phyloP scores from a whole-genome alignment of 1,140 invertebrate species.

The Phocides pigmalion region DNA sequence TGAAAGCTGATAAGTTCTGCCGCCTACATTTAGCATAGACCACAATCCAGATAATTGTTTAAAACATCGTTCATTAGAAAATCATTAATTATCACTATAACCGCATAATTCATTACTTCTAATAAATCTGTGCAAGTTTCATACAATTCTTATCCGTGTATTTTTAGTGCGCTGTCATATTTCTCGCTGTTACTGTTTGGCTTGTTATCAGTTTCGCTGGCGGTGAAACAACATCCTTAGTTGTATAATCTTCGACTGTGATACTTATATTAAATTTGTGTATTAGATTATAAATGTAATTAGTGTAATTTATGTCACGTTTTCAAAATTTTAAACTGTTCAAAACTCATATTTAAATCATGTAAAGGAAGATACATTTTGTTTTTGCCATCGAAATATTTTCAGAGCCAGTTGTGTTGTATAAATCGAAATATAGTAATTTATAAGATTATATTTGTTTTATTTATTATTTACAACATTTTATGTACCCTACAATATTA shows the following conservation, averaged over 20 bases:
- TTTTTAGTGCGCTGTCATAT: no score
- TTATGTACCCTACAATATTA: no score
- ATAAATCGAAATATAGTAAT: slow-evolving; percentile 67
- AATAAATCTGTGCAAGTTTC: no score
- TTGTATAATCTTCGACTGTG: slow-evolving; percentile 81
- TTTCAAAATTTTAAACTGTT: slow-evolving; percentile 51
- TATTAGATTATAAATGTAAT: slow-evolving; percentile 74
- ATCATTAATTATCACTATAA: no score
- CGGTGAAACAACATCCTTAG: slow-evolving; percentile 54
- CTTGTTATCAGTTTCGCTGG: not conserved
- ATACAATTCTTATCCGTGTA: no score
- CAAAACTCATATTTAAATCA: slow-evolving; percentile 37
- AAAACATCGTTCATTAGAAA: no score
- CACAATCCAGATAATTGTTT: no score
- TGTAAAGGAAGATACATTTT: slow-evolving; percentile 39
- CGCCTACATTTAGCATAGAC: no score
- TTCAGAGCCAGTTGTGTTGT: slow-evolving; percentile 66
- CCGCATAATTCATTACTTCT: no score
- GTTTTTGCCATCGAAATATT: slow-evolving; percentile 66
- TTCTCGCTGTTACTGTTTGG: not conserved
- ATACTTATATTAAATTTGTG: slow-evolving; percentile 82
- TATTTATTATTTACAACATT: slow-evolving; percentile 27
- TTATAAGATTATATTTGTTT: slow-evolving; percentile 53
- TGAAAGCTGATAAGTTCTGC: no score
- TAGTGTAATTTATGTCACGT: slow-evolving; percentile 52